A percentile compares a stretch with the other conserved stretches of the same genome.
phyloP scores from a whole-genome alignment of 2,113 vertebrate genomes.

The Panurus biarmicus region DNA sequence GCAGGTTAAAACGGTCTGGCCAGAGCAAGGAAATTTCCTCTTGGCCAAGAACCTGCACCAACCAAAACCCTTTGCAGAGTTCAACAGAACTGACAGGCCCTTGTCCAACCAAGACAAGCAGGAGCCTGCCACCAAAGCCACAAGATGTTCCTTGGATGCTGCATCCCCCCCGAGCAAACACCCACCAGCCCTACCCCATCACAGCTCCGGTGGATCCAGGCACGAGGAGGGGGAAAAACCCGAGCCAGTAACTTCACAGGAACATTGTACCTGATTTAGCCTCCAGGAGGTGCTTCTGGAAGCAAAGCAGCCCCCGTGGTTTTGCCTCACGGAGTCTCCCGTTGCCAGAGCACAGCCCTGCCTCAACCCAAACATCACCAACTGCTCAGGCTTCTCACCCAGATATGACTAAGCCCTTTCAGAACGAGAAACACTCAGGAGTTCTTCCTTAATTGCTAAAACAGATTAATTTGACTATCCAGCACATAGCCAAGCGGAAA shows the following conservation, averaged over 20 bases:
- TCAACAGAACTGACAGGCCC: background rate
- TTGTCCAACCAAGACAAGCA: background rate
- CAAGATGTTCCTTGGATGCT: background rate
- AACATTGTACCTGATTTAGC: background rate
- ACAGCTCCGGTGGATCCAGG: background rate
- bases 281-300: background rate
- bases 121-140: background rate
- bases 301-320: background rate
- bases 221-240: background rate
- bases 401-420: constrained; percentile 10
- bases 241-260: background rate
- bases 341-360: background rate
- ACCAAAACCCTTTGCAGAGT: fast-evolving
- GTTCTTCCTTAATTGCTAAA: constrained; percentile 26
- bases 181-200: background rate
- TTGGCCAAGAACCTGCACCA: background rate
- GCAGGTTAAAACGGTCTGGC: background rate
- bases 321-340: background rate
- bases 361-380: background rate
- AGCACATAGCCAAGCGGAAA: background rate
- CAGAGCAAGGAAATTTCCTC: background rate
- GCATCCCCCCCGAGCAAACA: background rate
- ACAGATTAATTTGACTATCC: background rate
- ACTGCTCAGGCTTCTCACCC: background rate
- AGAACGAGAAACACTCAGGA: background rate